These are phyloP conservation scores for Rachycentron canadum DNA, from an alignment of 2,797 vertebrate species.

Conservation along the genomic window DNA sequence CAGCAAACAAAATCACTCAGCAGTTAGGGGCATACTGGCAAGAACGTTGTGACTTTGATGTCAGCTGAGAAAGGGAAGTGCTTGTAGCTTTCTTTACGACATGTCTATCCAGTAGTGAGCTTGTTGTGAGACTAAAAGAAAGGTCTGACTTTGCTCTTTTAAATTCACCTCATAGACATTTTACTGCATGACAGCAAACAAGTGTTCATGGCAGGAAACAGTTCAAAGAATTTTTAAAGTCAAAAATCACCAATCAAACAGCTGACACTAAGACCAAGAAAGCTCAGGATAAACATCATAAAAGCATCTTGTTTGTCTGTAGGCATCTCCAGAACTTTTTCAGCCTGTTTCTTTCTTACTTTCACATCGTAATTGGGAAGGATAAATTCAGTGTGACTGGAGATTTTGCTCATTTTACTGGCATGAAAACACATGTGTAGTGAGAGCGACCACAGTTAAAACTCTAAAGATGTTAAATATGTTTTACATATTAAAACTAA, in stretches of 20 bases:
- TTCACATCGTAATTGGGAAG: too few species aligned
- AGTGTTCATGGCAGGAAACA: background rate
- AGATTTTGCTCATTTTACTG: background rate
- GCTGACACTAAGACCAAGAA: background rate
- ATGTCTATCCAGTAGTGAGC: background rate
- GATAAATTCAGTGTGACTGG: too few species aligned
- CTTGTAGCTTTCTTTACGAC: slow-evolving; percentile 18
- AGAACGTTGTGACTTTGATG: slow-evolving; percentile 5
- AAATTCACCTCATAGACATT: background rate
- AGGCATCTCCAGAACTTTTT: background rate
- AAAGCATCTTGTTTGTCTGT: too few species aligned
- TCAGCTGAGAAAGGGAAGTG: background rate
- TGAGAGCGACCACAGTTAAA: background rate
- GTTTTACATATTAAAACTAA: too few species aligned
- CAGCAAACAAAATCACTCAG: background rate
- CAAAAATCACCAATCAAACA: background rate
- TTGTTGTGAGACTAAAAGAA: background rate
- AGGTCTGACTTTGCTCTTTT: slow-evolving; percentile 18
- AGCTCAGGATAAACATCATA: background rate
- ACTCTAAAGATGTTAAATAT: too few species aligned
- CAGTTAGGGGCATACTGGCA: background rate
- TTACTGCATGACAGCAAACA: background rate
- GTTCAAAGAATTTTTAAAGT: background rate
- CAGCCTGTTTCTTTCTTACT: too few species aligned
- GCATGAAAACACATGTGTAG: background rate